Evolutionary conservation across 2,888 invertebrate species (phyloP), one percentile per base, ranked within the genome.

Genomic region (Luffia ferchaultella): DNA sequence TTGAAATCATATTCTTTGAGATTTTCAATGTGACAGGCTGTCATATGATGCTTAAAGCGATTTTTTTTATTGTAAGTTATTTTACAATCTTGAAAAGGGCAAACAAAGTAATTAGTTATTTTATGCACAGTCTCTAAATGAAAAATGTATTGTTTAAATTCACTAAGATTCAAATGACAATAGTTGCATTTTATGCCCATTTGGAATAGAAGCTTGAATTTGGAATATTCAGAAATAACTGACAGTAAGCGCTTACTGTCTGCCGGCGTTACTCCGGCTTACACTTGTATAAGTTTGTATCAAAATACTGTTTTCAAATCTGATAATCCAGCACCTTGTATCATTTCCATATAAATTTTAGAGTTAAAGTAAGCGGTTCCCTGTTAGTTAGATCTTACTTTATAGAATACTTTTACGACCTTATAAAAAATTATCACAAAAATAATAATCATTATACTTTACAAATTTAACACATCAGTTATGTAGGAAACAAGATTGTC

Each of bases 41-140:
- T 46, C 42, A 50, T 40, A 50, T 50, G 50, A 12, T 50, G 2
- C 20, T 42, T 50, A 42, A 46, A 46, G 12, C 45, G 41, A 46
- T 18, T 41, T 18, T 46, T 50, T n/a, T 40, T 46, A 42, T 50
- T 16, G 46, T 50, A 45, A 15, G n/a, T 46, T 41, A 42, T 44
- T 17, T 42, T 46, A 40, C 50, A 50, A 16, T 41, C 45, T 42
- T 45, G 15, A 16, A 41, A 40, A 42, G 50, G 41, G 20, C 45
- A 50, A 41, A 41, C 46, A 50, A 19, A 50, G 18, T 50, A 50
- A 41, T 50, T 46, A 16, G 30, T 41, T 45, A 50, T 42, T 2
- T 46, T 41, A 45, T 50, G 50, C 12, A 30, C 40, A 12, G 41
- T 41, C 42, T 50, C 46, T 40, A 45, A 40, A 20, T 50, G 50